A percentile compares a stretch with the other conserved stretches of the same genome.
Conservation (phyloP, 2,888 invertebrate genomes). For the Oligia strigilis region DNA sequence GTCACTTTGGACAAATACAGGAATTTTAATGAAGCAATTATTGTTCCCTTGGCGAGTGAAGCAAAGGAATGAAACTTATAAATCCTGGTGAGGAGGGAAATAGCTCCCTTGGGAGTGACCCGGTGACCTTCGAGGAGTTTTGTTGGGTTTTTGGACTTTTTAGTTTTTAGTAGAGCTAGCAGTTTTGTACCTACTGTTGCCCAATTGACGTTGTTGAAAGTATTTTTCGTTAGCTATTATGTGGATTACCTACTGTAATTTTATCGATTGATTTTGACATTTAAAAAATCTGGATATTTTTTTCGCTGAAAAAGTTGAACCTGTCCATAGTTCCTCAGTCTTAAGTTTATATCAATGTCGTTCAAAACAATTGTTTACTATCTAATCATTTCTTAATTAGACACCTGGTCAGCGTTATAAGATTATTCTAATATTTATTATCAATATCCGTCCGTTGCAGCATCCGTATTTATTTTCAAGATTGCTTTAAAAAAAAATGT, state of each 20-base stretch:
- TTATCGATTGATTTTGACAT: not conserved
- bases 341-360: constrained; percentile 22
- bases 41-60: constrained; percentile 72
- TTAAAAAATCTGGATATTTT: not conserved
- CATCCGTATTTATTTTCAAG: constrained; percentile 52
- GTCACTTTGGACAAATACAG: constrained; percentile 83
- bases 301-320: not conserved
- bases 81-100: constrained; percentile 51
- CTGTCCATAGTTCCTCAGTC: constrained; percentile 1
- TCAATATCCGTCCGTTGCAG: constrained; percentile 55
- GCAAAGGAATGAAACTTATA: constrained; percentile 45
- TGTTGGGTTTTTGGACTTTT: constrained; percentile 31
- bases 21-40: constrained; percentile 87
- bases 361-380: constrained; percentile 31
- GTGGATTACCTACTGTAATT: not conserved
- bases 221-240: not conserved
- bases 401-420: not conserved
- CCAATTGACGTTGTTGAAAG: not conserved
- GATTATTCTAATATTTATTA: no score
- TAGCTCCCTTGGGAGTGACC: constrained; percentile 60
- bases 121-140: constrained; percentile 59
- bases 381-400: constrained; percentile 32
- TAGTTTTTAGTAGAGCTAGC: constrained; percentile 9
- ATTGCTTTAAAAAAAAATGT: constrained; percentile 7
- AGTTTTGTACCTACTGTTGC: not conserved